Base-by-base conservation (phyloP, 2,888 invertebrate species). In the Listrodromus nycthemerus region DNA sequence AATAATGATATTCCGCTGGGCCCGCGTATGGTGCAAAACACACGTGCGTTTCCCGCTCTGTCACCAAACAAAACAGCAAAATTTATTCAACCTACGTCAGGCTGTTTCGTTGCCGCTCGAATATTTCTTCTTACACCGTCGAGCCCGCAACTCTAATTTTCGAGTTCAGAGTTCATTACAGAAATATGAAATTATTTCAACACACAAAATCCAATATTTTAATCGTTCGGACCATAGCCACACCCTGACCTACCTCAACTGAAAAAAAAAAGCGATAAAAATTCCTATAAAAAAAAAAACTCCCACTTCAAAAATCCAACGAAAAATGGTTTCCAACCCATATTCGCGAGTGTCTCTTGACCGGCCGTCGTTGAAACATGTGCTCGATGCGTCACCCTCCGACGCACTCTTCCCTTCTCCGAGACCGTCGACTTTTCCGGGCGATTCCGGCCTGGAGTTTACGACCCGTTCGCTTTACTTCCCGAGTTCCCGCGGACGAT, bases 341-440 rank as follows among this genome's bases (percentile, higher is more conserved):
- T 10, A 52, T 37, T 52, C 52, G 19, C 27, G 24, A 50, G 13
- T 16, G n/a, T 45, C n/a, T 8, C 7, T 16, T 61, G 24, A 19
- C 69, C 58, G 58, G 45, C 69, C 61, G 61, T 37, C 27, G 27
- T 19, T 0, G 45, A 58, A 76, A 16, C n/a, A 58, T 33, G 45
- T 48, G 33, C 21, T 45, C 1, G 21, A 58, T 61, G 24, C 41
- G 58, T n/a, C 30, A 48, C 61, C 58, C 61, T 55, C 45, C 33
- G 48, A 10, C 30, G 61, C 63, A 19, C 58, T 41, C 61, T 61
- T 76, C 33, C 27, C 48, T n/a, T 8, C 13, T 30, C 19, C n/a
- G 30, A 69, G 58, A 58, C 67, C 7, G 16, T 6, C 33, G 69
- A 77, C 67, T 77, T 77, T 77, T 69, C 67, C 52, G 66, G 24